Evolutionary conservation across 2,888 invertebrate genomes (phyloP), one percentile per base, ranked within the genome.

Genomic region (Pseudanteris insignis): DNA sequence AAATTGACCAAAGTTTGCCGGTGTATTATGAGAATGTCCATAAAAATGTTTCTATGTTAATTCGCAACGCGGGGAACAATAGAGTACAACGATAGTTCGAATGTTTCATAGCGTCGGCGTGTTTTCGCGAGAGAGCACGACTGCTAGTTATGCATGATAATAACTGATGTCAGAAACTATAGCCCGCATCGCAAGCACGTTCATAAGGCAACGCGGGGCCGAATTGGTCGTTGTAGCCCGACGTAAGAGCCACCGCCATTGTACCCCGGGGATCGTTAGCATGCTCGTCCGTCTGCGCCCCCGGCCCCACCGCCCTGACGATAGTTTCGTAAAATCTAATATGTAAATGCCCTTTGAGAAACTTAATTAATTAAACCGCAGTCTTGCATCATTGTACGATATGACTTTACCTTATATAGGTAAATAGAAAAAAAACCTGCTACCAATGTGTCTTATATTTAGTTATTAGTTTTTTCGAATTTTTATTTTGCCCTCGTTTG

Each of bases 341-440:
- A 72, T 73, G 72, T 70, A 70, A 73, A 74, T 71, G 67, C 59
- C 66, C 64, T 65, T 67, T 59, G 67, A 61, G 65, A 63, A 68
- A 70, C 67, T 73, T 71, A 70, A 73, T 74, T 74, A 74, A 74
- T 74, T 73, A 73, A 73, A 57, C 34, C 48, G 37, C 54, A 43
- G 44, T 47, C 53, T 47, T 41, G 59, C 51, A 59, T 51, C 51
- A 51, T 46, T 51, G 50, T 26, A 41, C 51, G 34, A 43, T 43
- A 51, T 21, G 30, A 21, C 43, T 24, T 8, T 25, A 9, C 33
- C n/a, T n/a, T n/a, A n/a, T n/a, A n/a, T n/a, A n/a, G n/a, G n/a
- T n/a, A n/a, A n/a, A n/a, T 13, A 4, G 4, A 2, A 43, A 21
- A n/a, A n/a, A n/a, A n/a, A n/a, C n/a, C n/a, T n/a, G n/a, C n/a